phyloP scores from a whole-genome alignment of 2,797 vertebrate species.

The Gephyroberyx darwinii region DNA sequence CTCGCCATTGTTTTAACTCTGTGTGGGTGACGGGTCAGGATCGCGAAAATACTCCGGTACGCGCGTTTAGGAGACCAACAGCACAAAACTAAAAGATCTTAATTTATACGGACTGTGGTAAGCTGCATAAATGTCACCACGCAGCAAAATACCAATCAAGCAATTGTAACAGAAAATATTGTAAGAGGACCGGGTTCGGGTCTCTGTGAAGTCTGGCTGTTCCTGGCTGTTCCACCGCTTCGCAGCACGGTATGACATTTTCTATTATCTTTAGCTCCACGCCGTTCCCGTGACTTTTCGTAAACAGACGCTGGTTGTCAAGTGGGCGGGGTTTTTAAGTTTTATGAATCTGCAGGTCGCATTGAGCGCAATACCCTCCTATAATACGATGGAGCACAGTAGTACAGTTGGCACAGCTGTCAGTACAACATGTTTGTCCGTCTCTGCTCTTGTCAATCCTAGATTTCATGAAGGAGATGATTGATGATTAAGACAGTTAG shows the following conservation, averaged over 20 bases:
- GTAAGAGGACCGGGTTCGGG: background rate
- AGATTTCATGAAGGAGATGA: no score
- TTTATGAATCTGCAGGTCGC: slow-evolving; percentile 75
- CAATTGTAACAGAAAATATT: slow-evolving; percentile 3
- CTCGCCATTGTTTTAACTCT: slow-evolving; percentile 72
- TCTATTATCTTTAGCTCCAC: slow-evolving; percentile 52
- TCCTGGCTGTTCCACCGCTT: slow-evolving; percentile 25
- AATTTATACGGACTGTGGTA: background rate
- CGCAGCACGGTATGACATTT: slow-evolving; percentile 43
- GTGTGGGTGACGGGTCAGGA: slow-evolving; percentile 8
- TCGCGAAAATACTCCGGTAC: slow-evolving; percentile 20
- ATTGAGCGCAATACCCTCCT: slow-evolving; percentile 19
- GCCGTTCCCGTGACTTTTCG: slow-evolving; percentile 77
- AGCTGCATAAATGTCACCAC: slow-evolving; percentile 24
- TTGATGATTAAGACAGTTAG: slow-evolving; percentile 36
- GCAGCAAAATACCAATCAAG: slow-evolving; percentile 8
- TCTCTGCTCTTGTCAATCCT: background rate
- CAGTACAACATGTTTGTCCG: background rate
- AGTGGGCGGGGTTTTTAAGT: slow-evolving; percentile 76
- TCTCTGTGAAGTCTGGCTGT: slow-evolving; percentile 7
- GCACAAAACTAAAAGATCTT: slow-evolving; percentile 28
- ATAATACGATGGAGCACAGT: background rate
- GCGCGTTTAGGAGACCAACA: slow-evolving; percentile 29
- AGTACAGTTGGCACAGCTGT: no score
- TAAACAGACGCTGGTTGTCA: slow-evolving; percentile 75